A percentile compares a stretch with the other conserved stretches of the same genome.
Evolutionary conservation across 2,888 invertebrate species (phyloP).

Genomic region (Gortyna flavago): DNA sequence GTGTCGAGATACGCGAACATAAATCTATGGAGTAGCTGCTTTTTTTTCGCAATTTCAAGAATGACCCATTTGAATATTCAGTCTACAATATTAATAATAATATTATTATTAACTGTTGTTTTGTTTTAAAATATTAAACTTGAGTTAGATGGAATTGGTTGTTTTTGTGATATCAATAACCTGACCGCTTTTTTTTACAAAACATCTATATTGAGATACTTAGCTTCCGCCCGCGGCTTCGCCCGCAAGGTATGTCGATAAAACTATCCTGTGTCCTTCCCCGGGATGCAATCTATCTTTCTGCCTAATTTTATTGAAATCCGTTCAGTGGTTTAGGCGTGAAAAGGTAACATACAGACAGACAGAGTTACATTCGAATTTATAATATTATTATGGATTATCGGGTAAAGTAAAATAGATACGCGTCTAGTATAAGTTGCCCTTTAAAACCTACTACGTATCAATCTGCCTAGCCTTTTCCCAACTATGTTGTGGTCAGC

Average conservation of each 20-base stretch:
- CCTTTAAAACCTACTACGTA: not conserved
- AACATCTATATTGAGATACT: not conserved
- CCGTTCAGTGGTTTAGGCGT: too few relatives aligned
- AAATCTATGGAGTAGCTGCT: not conserved
- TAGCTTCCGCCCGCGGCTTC: too few relatives aligned
- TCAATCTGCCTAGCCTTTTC: not conserved
- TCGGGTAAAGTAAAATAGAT: not conserved
- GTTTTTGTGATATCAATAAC: not conserved
- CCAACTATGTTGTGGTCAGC: not conserved
- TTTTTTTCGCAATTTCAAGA: not conserved
- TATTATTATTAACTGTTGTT: slow-evolving; percentile 17
- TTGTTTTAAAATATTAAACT: slow-evolving; percentile 29
- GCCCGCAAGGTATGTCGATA: too few relatives aligned
- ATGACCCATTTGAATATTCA: too few relatives aligned
- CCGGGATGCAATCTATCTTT: too few relatives aligned
- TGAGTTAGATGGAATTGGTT: not conserved
- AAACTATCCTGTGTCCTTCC: too few relatives aligned
- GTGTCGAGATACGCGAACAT: not conserved
- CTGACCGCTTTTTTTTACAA: not conserved
- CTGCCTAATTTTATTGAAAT: too few relatives aligned
- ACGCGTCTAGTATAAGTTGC: not conserved
- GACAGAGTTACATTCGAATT: too few relatives aligned
- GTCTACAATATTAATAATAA: not conserved
- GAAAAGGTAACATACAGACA: too few relatives aligned
- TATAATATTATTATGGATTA: too few relatives aligned